Conservation (phyloP, 2,888 invertebrate species). For the Baccha elongata region DNA sequence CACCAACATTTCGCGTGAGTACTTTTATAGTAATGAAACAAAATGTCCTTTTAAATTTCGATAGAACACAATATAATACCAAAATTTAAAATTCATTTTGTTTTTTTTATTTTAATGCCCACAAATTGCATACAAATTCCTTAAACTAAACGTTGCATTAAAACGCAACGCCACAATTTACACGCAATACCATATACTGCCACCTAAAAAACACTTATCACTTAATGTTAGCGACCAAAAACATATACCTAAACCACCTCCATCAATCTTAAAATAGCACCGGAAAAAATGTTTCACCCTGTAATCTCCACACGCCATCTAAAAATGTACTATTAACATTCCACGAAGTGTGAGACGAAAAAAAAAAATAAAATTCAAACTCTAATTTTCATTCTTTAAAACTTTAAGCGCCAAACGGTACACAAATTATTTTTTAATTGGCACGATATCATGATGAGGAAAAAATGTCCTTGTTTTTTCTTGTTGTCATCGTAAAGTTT, state of each 20-base stretch:
- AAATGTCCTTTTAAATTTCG: conserved; percentile 40
- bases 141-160: conserved; percentile 37
- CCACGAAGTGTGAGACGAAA: conserved; percentile 11
- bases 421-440: conserved; percentile 74
- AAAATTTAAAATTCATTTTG: not conserved
- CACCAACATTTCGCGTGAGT: not conserved
- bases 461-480: conserved; percentile 32
- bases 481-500: conserved; percentile 67
- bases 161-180: conserved; percentile 56
- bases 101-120: conserved; percentile 53
- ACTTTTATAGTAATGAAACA: not conserved
- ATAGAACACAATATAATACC: not conserved
- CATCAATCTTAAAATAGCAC: not conserved
- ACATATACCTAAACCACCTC: not conserved
- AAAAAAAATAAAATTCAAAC: conserved; percentile 10
- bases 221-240: conserved; percentile 2
- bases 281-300: conserved; percentile 17
- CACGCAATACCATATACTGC: conserved; percentile 43
- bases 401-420: conserved; percentile 59
- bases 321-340: conserved; percentile 64
- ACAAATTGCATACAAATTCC: conserved; percentile 68
- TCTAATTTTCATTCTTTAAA: conserved; percentile 46
- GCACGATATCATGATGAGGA: conserved; percentile 56
- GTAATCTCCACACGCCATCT: conserved; percentile 67
- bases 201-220: conserved; percentile 49